phyloP scores from a whole-genome alignment of 2,113 vertebrate genomes.

The Scytalopus superciliaris region DNA sequence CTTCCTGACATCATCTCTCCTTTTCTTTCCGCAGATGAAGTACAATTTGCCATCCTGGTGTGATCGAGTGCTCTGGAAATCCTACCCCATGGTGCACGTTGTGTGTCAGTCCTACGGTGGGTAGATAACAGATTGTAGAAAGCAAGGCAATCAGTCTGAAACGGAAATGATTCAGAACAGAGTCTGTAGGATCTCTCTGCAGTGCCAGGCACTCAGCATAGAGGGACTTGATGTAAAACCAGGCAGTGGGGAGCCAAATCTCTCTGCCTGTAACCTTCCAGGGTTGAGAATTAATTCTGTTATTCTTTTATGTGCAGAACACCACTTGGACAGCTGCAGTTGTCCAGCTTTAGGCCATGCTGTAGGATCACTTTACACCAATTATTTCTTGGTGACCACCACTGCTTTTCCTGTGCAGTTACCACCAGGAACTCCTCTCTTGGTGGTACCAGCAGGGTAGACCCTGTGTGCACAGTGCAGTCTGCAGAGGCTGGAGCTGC shows the following conservation, averaged over 20 bases:
- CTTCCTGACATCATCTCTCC: slow-evolving; percentile 23
- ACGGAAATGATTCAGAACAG: slow-evolving; percentile 63
- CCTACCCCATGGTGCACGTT: slow-evolving; percentile 91
- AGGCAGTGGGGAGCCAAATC: neutral
- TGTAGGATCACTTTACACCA: neutral
- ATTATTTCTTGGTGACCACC: neutral
- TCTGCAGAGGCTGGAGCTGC: neutral
- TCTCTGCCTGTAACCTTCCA: neutral
- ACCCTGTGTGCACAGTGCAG: neutral
- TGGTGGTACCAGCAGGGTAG: neutral
- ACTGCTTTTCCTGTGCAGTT: neutral
- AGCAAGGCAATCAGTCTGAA: slow-evolving; percentile 52
- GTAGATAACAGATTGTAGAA: slow-evolving; percentile 54
- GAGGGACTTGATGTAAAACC: slow-evolving; percentile 14
- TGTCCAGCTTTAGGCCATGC: neutral
- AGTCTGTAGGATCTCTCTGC: slow-evolving; percentile 53
- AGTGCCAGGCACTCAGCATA: slow-evolving; percentile 37
- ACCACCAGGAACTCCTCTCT: neutral
- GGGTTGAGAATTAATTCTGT: neutral
- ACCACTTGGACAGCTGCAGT: neutral
- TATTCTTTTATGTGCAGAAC: neutral
- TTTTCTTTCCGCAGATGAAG: slow-evolving; percentile 83
- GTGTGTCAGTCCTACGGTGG: slow-evolving; percentile 96
- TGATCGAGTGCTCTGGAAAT: slow-evolving; percentile 95
- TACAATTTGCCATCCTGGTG: slow-evolving; percentile 99